Percentiles rank a stretch among this genome's conserved stretches.
These are phyloP conservation scores for Corvus moneduloides DNA, from an alignment of 2,113 vertebrate genomes.

Conservation along the genomic window DNA sequence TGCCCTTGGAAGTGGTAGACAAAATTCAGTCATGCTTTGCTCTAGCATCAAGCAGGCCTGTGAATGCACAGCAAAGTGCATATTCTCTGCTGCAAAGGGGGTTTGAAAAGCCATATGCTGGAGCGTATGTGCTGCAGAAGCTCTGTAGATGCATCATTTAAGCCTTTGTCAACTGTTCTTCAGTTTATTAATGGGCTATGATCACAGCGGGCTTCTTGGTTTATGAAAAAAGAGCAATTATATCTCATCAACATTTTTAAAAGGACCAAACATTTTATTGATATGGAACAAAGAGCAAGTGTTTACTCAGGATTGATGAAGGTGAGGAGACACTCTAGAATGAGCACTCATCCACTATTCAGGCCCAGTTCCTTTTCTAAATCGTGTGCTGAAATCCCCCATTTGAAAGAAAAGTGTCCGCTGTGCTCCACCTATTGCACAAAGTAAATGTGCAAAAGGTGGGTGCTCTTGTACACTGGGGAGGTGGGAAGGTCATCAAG, in stretches of 20 bases:
- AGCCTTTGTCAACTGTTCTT: not conserved
- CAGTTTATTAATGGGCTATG: not conserved
- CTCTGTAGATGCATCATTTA: not conserved
- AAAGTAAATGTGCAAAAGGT: not conserved
- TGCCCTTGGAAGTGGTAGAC: not conserved
- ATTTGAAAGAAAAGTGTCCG: not conserved
- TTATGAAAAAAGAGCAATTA: not conserved
- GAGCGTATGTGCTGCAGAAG: constrained; percentile 19
- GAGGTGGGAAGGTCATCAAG: not conserved
- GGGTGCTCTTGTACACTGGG: not conserved
- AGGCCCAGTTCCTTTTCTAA: not conserved
- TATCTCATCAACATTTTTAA: not conserved
- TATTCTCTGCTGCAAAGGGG: not conserved
- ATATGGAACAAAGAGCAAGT: not conserved
- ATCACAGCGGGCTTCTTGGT: not conserved
- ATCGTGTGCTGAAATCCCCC: not conserved
- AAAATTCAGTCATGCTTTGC: not conserved
- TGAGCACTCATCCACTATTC: not conserved
- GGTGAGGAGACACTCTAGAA: not conserved
- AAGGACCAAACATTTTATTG: not conserved
- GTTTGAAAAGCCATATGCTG: constrained; percentile 21
- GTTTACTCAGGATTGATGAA: not conserved
- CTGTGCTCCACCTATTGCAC: not conserved
- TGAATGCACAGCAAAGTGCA: not conserved
- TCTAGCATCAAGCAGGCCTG: not conserved